A percentile compares a stretch with the other conserved stretches of the same genome.
Conservation (phyloP, 2,888 invertebrate genomes). For the Melipona bicolor region DNA sequence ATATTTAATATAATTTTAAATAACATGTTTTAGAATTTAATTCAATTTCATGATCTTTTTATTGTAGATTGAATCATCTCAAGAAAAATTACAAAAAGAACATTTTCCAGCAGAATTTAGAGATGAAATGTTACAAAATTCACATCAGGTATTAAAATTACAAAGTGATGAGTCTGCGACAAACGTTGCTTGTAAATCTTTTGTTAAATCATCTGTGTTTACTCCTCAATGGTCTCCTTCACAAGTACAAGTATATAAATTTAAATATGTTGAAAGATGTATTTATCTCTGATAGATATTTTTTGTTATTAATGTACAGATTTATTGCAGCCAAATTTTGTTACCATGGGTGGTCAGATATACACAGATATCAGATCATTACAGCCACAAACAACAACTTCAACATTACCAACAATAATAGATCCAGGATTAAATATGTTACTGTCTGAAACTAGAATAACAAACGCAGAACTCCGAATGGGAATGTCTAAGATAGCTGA, state of each 20-base stretch:
- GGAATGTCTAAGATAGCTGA: slow-evolving; percentile 87
- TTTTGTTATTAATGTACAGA: not conserved
- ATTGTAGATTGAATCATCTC: slow-evolving; percentile 47
- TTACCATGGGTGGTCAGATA: slow-evolving; percentile 75
- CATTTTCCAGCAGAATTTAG: slow-evolving; percentile 30
- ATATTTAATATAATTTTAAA: not conserved
- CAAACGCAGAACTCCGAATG: slow-evolving; percentile 88
- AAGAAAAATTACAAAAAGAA: slow-evolving; percentile 49
- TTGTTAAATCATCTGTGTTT: slow-evolving; percentile 56
- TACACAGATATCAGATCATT: slow-evolving; percentile 62
- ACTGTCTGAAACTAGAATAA: slow-evolving; percentile 87
- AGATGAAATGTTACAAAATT: slow-evolving; percentile 39
- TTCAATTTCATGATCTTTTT: not conserved
- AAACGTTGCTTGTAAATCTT: slow-evolving; percentile 57
- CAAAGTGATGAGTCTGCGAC: slow-evolving; percentile 53
- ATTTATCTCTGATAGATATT: slow-evolving; percentile 5
- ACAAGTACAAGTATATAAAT: slow-evolving; percentile 64
- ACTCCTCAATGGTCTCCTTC: slow-evolving; percentile 64
- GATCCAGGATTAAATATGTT: slow-evolving; percentile 86
- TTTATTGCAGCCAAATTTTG: slow-evolving; percentile 72
- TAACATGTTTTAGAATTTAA: not conserved
- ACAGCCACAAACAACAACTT: slow-evolving; percentile 70
- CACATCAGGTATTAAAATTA: slow-evolving; percentile 54
- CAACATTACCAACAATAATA: slow-evolving; percentile 74
- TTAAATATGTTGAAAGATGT: slow-evolving; percentile 11